Evolutionary conservation across 2,797 vertebrate species (phyloP), one percentile per base, ranked within the genome.

Genomic region (Gambusia yucatana): DNA sequence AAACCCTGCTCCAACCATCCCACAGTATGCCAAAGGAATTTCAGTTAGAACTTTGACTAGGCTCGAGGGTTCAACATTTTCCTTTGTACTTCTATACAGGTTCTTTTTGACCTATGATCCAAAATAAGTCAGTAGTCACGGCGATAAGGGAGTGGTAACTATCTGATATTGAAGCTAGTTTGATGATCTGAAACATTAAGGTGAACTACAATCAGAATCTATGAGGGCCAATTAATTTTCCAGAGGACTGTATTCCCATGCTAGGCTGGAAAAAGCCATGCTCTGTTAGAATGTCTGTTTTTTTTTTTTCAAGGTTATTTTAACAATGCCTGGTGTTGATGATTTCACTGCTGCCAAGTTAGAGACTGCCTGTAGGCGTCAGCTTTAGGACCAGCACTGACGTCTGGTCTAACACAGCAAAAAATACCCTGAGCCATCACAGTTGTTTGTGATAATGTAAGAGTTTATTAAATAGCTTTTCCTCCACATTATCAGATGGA

Each of bases 241-340:
- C 25, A 28, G 4, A 44, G 67, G 4, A 30, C 41, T 28, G 6
- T 44, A 69, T 84, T 85, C 73, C 50, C 87, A 47, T 76, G 85
- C 81, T 75, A 70, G 61, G 47, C 79, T 73, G 79, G 22, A 80
- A 89, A 63, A 91, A 78, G 81, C 72, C 55, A 20, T 59, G 47
- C 77, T 82, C 39, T 6, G 20, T 74, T 57, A 77, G 76, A 87
- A 84, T 36, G 63, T 28, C 22, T 7, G 6, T 20, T 8, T 55
- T 55, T 55, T 76, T 85, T 55, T 77, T 80, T 85, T 77, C 87
- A 92, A 92, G 91, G 88, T 93, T 90, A 87, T 88, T 86, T 88
- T 78, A 87, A 82, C 91, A 86, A 84, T 78, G 76, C 83, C 70
- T 77, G 46, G 36, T 77, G 73, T 85, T 85, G 80, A 88, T 92